These are phyloP conservation scores for Pygoscelis adeliae DNA, from an alignment of 2,113 vertebrate genomes.

Conservation along the genomic window DNA sequence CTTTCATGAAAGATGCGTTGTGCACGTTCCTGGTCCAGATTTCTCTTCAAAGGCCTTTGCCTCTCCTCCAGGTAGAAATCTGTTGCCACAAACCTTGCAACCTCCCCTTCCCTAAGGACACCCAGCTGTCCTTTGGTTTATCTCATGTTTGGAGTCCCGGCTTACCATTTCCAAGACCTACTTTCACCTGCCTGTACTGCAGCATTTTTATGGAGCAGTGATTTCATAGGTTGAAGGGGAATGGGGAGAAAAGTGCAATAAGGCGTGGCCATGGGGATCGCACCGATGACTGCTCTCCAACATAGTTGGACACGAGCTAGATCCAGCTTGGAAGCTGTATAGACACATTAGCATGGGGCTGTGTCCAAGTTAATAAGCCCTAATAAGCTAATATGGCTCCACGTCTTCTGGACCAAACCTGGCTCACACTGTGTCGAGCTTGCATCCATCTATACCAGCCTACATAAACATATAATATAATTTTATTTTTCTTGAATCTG, in stretches of 20 bases:
- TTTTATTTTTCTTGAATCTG: not conserved
- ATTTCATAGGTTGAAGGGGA: not conserved
- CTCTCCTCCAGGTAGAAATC: not conserved
- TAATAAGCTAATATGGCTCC: not conserved
- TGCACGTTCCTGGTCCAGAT: not conserved
- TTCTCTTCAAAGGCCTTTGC: not conserved
- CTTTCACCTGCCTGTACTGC: not conserved
- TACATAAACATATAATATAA: not conserved
- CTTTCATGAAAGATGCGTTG: not conserved
- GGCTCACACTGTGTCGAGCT: fast-evolving
- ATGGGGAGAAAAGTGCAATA: not conserved
- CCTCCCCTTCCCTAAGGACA: not conserved
- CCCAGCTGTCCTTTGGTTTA: not conserved
- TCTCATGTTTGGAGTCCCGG: not conserved
- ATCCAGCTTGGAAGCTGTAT: not conserved
- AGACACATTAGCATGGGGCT: not conserved
- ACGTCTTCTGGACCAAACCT: not conserved
- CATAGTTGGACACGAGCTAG: not conserved
- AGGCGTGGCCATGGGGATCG: fast-evolving
- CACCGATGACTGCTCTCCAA: not conserved
- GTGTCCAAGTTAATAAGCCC: not conserved
- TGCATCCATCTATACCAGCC: not conserved
- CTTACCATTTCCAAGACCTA: not conserved
- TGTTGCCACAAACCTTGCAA: not conserved
- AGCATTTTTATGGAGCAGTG: not conserved